These are phyloP conservation scores for Oedothorax gibbosus DNA, from an alignment of 1,140 invertebrate species.

Conservation along the genomic window DNA sequence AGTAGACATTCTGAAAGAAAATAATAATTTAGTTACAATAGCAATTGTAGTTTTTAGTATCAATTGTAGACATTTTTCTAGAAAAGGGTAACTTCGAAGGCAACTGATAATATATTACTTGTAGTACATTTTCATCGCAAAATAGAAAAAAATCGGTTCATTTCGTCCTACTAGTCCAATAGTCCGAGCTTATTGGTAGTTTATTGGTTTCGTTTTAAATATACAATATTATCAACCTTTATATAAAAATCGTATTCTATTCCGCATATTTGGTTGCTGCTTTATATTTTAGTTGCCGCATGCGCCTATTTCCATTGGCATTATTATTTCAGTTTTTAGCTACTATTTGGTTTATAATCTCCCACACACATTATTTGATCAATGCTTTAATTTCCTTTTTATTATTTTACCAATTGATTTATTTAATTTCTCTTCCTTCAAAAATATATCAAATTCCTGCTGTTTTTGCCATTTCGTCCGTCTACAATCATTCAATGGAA, in stretches of 20 bases:
- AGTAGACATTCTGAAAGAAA: slow-evolving; percentile 42
- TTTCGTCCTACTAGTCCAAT: not conserved
- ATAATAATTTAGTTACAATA: slow-evolving; percentile 24
- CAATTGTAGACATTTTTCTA: slow-evolving; percentile 44
- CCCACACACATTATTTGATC: slow-evolving; percentile 38
- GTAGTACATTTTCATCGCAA: not conserved
- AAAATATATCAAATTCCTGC: slow-evolving; percentile 53
- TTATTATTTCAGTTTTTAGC: slow-evolving; percentile 38
- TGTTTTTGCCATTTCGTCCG: slow-evolving; percentile 57
- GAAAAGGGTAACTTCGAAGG: slow-evolving; percentile 14
- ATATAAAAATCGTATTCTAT: not conserved
- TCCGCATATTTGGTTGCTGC: slow-evolving; percentile 1
- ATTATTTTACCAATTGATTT: slow-evolving; percentile 59
- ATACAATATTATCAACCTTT: too few species aligned
- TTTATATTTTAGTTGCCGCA: slow-evolving; percentile 22
- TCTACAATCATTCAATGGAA: slow-evolving; percentile 41
- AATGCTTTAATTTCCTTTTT: slow-evolving; percentile 54
- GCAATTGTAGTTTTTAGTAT: slow-evolving; percentile 5
- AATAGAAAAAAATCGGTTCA: slow-evolving; percentile 16
- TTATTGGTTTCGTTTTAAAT: too few species aligned
- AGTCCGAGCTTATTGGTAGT: not conserved
- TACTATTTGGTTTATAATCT: slow-evolving; percentile 20
- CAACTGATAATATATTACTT: slow-evolving; percentile 5
- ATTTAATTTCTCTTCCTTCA: slow-evolving; percentile 57
- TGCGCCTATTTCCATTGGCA: not conserved